A percentile compares a stretch with the other conserved stretches of the same genome.
Conservation (phyloP, 2,797 vertebrate species). For the Spatula versicolor region DNA sequence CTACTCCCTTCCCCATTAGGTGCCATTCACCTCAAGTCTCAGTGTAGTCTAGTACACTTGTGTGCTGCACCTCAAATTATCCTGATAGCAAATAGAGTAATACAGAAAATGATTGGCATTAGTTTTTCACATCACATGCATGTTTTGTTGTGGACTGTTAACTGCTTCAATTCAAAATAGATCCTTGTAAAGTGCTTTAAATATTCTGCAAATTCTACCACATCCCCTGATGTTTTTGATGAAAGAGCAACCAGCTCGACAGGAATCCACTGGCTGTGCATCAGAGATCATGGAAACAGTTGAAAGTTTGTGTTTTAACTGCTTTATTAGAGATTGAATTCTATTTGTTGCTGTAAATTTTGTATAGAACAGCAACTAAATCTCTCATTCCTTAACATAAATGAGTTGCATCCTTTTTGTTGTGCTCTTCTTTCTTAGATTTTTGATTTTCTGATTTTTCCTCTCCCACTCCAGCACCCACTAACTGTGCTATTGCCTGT, state of each 20-base stretch:
- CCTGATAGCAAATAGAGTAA: neutral
- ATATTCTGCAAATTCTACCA: neutral
- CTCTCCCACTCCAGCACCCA: neutral
- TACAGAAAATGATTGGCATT: neutral
- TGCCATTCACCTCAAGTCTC: neutral
- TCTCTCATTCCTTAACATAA: neutral
- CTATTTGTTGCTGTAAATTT: neutral
- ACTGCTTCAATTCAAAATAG: neutral
- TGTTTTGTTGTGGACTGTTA: neutral
- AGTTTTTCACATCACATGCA: neutral
- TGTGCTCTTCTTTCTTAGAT: neutral
- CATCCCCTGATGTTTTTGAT: neutral
- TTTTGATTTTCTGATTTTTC: neutral
- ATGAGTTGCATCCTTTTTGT: neutral
- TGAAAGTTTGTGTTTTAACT: neutral
- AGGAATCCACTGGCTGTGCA: neutral
- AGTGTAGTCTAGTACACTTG: accelerated
- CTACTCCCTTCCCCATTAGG: neutral
- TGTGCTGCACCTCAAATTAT: neutral
- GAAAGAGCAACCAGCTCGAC: neutral
- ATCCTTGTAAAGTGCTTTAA: neutral
- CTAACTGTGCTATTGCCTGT: neutral
- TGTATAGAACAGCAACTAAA: neutral
- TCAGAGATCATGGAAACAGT: neutral
- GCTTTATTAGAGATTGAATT: neutral